Base-by-base conservation (phyloP, 2,888 invertebrate genomes). In the Drosophila longiperda region DNA sequence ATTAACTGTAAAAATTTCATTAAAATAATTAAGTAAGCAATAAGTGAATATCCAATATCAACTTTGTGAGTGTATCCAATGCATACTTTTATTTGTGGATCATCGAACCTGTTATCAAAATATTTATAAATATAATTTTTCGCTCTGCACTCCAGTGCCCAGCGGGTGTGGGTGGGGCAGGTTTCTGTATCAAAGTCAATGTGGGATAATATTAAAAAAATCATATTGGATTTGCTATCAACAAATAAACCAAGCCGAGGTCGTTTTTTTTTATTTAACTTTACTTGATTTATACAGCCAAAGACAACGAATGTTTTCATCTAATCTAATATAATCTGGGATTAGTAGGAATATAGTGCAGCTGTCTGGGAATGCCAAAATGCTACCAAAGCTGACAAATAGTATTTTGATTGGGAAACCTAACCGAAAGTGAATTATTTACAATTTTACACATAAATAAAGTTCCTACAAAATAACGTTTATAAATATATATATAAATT, bases 151-250 rank as follows among this genome's bases (percentile, higher is more conserved):
- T 76, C 45, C 34, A 49, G 33, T 26, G 2, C 0, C 7, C 33
- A 34, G 9, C 3, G 32, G 42, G 26, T 8, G 12, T 23, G 34
- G 9, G 15, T 12, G 52, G 32, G 42, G 23, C 33, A 12, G 6
- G 17, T 7, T 4, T 12, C 32, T 20, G 20, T 29, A 55, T 26
- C 49, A 49, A 66, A 23, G 52, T 36, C 55, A 58, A 45, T 70
- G 34, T 15, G 20, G 70, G 83, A 77, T 85, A 66, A 85, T 85
- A 85, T 83, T 83, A 66, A 9, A 26, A 26, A 29, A 66, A 70
- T 48, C 63, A 61, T 59, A 68, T 62, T 3, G 64, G 71, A 53
- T 72, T 83, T 83, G 66, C 66, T 72, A 74, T 53, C 79, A 73
- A 79, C 81, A 81, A 81, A 83, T 80, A 66, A 59, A 34, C 29